phyloP scores from a whole-genome alignment of 2,888 invertebrate genomes.

The Pharmacophagus antenor region DNA sequence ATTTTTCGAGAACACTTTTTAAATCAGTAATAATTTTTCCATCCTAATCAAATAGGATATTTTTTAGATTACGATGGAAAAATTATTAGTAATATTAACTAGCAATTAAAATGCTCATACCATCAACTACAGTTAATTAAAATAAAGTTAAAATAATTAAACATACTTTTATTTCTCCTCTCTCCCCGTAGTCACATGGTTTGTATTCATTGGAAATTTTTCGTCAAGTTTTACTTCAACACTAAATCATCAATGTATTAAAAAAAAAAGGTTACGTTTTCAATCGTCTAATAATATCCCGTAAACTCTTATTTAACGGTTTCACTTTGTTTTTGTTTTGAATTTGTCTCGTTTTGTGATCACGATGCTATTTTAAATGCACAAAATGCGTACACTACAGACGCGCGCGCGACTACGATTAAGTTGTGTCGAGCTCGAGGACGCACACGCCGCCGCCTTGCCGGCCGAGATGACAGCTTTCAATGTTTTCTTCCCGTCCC shows the following conservation, averaged over 20 bases:
- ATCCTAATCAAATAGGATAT: too few species aligned
- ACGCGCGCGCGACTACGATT: slow-evolving; percentile 63
- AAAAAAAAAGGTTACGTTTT: slow-evolving; percentile 43
- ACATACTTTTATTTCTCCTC: slow-evolving; percentile 66
- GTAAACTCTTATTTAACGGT: slow-evolving; percentile 35
- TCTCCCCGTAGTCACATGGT: slow-evolving; percentile 71
- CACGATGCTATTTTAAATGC: slow-evolving; percentile 35
- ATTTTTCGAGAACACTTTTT: too few species aligned
- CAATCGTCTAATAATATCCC: slow-evolving; percentile 42
- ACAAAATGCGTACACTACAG: slow-evolving; percentile 40
- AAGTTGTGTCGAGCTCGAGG: slow-evolving; percentile 41
- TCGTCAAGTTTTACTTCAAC: slow-evolving; percentile 56
- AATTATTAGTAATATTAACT: not conserved
- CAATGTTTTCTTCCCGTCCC: slow-evolving; percentile 55
- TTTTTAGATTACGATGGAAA: too few species aligned
- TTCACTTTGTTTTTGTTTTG: slow-evolving; percentile 29
- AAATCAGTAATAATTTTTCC: too few species aligned
- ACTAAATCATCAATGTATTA: slow-evolving; percentile 58
- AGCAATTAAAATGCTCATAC: slow-evolving; percentile 33
- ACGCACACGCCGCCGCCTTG: slow-evolving; percentile 42
- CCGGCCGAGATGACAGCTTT: slow-evolving; percentile 67
- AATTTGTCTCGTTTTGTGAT: slow-evolving; percentile 39
- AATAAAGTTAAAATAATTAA: slow-evolving; percentile 59
- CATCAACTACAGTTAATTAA: slow-evolving; percentile 55
- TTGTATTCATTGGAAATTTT: slow-evolving; percentile 65